These are phyloP conservation scores for Homarus gammarus DNA, from an alignment of 2,888 invertebrate genomes.

Conservation along the genomic window DNA sequence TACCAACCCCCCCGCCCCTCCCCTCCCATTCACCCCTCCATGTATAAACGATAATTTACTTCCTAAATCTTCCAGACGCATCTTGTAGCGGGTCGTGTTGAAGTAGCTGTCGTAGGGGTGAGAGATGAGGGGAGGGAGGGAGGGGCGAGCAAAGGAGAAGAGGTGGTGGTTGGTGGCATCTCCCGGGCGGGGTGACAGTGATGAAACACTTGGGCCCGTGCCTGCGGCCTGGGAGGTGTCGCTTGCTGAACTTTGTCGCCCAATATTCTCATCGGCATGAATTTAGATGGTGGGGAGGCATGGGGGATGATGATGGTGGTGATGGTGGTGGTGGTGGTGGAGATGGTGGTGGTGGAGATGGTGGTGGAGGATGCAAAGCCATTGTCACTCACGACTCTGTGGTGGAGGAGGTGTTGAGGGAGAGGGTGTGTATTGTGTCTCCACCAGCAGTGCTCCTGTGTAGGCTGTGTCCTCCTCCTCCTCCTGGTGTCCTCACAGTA, in stretches of 20 bases:
- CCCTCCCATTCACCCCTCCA: neutral
- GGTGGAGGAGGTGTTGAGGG: too few species aligned
- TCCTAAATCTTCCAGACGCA: neutral
- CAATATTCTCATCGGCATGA: neutral
- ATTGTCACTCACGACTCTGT: too few species aligned
- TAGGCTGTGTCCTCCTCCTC: neutral
- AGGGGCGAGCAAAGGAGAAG: neutral
- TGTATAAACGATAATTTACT: neutral
- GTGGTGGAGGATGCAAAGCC: too few species aligned
- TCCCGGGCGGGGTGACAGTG: neutral
- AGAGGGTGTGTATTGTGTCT: neutral
- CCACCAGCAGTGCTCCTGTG: neutral
- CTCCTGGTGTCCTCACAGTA: too few species aligned
- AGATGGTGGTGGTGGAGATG: neutral
- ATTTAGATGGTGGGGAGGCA: neutral
- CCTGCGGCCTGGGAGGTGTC: neutral
- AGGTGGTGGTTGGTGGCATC: constrained; percentile 1
- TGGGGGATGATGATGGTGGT: neutral
- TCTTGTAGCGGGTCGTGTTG: neutral
- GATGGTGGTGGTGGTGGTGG: neutral
- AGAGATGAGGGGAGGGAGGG: neutral
- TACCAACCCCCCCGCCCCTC: neutral
- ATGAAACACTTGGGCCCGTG: neutral
- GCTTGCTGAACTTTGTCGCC: neutral
- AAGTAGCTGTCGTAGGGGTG: neutral